Conservation (phyloP, 2,113 vertebrate species). For the Pedionomus torquatus region DNA sequence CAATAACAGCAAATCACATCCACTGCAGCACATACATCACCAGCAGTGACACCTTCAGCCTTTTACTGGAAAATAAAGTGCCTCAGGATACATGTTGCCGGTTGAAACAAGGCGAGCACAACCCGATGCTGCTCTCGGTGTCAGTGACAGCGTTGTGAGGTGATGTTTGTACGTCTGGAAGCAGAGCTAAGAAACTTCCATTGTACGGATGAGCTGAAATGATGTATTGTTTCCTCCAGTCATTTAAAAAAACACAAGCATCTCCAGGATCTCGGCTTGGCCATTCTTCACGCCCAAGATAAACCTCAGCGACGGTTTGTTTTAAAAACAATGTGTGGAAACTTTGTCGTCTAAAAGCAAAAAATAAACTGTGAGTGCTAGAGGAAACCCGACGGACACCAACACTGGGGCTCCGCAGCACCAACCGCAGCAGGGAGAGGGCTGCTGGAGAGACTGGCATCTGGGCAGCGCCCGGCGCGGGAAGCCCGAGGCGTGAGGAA, state of each 20-base stretch:
- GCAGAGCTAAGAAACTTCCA: not conserved
- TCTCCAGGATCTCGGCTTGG: constrained; percentile 23
- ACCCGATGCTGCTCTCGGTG: not conserved
- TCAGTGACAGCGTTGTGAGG: not conserved
- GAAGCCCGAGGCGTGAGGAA: not conserved
- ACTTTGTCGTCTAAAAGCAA: not conserved
- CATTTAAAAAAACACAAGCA: not conserved
- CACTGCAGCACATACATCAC: not conserved
- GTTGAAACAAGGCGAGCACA: not conserved
- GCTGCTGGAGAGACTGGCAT: not conserved
- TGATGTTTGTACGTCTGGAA: constrained; percentile 20
- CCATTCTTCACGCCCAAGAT: constrained; percentile 18
- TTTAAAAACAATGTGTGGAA: constrained; percentile 49
- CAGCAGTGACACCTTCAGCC: not conserved
- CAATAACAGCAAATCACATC: not conserved
- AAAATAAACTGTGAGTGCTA: not conserved
- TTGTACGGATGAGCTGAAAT: constrained; percentile 18
- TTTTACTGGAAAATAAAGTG: not conserved
- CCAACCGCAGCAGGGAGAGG: not conserved
- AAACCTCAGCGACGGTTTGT: not conserved
- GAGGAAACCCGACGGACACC: constrained; percentile 36
- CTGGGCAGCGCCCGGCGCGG: not conserved
- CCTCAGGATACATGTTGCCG: not conserved
- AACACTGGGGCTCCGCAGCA: not conserved
- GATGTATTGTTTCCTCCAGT: constrained; percentile 43